Evolutionary conservation across 2,113 vertebrate genomes (phyloP).

Genomic region (Forbesichthys agassizii): DNA sequence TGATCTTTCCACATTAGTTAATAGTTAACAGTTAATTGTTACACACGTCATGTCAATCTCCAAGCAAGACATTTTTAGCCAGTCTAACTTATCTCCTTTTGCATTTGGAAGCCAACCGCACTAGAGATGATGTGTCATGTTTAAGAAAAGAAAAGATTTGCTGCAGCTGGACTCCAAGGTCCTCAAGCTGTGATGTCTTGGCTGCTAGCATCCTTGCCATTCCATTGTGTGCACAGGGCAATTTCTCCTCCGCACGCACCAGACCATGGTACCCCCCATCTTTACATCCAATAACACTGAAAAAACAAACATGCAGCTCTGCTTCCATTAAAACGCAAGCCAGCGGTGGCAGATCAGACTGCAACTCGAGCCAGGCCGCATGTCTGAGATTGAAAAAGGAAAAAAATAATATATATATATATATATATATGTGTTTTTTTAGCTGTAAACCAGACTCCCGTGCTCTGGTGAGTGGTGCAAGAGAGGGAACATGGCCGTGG

Average conservation of each 20-base stretch:
- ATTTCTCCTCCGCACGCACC: conserved; percentile 70
- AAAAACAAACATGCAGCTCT: conserved; percentile 72
- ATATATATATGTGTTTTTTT: conserved; percentile 48
- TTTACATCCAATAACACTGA: conserved; percentile 64
- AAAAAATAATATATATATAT: conserved; percentile 18
- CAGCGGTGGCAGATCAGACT: conserved; percentile 61
- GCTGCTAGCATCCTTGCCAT: conserved; percentile 57
- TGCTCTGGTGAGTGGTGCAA: conserved; percentile 54
- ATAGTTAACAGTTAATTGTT: conserved; percentile 47
- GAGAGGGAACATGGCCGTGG: conserved; percentile 50
- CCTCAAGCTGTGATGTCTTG: conserved; percentile 65
- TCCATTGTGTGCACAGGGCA: conserved; percentile 68
- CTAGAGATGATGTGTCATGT: conserved; percentile 51
- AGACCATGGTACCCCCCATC: conserved; percentile 65
- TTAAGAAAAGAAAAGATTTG: conserved; percentile 65
- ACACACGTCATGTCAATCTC: conserved; percentile 30
- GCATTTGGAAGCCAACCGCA: conserved; percentile 26
- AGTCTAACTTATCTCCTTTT: conserved; percentile 33
- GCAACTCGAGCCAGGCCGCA: conserved; percentile 61
- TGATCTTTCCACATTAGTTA: neutral
- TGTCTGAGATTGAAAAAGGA: conserved; percentile 54
- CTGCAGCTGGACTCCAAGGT: conserved; percentile 61
- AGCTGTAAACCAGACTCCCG: conserved; percentile 63
- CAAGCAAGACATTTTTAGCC: conserved; percentile 10
- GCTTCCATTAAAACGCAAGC: conserved; percentile 71